phyloP scores from a whole-genome alignment of 2,888 invertebrate species.

The Aelia acuminata region DNA sequence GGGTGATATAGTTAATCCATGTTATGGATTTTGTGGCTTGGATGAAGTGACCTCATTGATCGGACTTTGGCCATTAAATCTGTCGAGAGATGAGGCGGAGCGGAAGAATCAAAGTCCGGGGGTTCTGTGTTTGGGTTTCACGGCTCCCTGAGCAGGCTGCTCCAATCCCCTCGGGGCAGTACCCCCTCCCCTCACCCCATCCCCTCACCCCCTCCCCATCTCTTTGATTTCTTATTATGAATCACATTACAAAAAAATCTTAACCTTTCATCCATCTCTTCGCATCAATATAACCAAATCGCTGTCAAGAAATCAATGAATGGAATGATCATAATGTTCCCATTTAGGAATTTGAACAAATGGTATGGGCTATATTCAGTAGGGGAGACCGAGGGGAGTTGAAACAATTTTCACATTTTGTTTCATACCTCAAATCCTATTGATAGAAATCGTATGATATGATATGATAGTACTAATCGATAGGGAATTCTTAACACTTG shows the following conservation, averaged over 20 bases:
- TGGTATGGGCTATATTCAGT: too few relatives aligned
- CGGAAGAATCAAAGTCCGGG: neutral
- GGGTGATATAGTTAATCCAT: neutral
- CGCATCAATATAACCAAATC: neutral
- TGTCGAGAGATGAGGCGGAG: neutral
- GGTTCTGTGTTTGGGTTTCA: neutral
- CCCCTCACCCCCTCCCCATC: neutral
- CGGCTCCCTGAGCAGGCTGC: neutral
- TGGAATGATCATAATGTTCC: too few relatives aligned
- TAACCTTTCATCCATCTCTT: neutral
- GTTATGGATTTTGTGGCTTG: too few relatives aligned
- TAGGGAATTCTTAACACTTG: too few relatives aligned
- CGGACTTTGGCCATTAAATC: neutral
- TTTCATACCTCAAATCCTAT: too few relatives aligned
- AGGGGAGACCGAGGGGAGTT: too few relatives aligned
- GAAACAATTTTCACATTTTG: too few relatives aligned
- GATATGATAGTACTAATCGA: too few relatives aligned
- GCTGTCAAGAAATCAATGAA: too few relatives aligned
- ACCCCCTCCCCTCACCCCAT: neutral
- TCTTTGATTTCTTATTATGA: constrained; percentile 11
- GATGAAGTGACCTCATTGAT: neutral
- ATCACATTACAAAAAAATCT: neutral
- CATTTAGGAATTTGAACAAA: too few relatives aligned
- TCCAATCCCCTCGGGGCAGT: neutral
- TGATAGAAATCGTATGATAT: too few relatives aligned